Conservation (phyloP, 1,140 invertebrate genomes). For the Formica exsecta region DNA sequence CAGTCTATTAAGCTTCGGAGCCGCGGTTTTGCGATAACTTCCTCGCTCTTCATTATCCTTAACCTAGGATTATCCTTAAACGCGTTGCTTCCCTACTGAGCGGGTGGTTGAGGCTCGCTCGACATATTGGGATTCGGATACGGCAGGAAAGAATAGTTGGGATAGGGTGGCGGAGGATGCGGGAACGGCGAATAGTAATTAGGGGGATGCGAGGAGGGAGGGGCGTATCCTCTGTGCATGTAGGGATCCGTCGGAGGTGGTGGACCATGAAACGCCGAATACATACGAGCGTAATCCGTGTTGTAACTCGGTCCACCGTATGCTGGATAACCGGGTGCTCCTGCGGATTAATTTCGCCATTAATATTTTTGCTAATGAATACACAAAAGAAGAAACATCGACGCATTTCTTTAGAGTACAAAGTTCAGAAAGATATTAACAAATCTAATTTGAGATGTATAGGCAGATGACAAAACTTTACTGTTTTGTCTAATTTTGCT, state of each 20-base stretch:
- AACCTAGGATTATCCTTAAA: constrained; percentile 55
- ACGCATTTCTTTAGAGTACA: constrained; percentile 36
- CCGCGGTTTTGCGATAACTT: constrained; percentile 66
- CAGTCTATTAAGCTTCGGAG: constrained; percentile 81
- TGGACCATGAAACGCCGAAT: constrained; percentile 85
- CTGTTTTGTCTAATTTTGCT: background rate
- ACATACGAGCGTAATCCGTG: constrained; percentile 86
- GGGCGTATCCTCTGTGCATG: constrained; percentile 83
- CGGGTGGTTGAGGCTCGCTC: constrained; percentile 83
- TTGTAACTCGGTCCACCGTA: constrained; percentile 84
- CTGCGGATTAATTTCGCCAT: constrained; percentile 70
- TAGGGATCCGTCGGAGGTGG: constrained; percentile 85
- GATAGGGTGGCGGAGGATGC: constrained; percentile 85
- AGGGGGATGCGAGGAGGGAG: constrained; percentile 81
- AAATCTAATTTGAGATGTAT: background rate
- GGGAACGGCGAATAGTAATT: constrained; percentile 85
- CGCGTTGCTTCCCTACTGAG: constrained; percentile 78
- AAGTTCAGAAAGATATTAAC: constrained; percentile 2
- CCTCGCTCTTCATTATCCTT: constrained; percentile 38
- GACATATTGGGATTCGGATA: constrained; percentile 84
- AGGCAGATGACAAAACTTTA: background rate
- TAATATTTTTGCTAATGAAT: constrained; percentile 34
- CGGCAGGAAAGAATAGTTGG: constrained; percentile 85
- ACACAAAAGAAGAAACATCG: background rate
- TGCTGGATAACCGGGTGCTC: constrained; percentile 82